Conservation (phyloP, 2,888 invertebrate species). For the Clivina fossor region DNA sequence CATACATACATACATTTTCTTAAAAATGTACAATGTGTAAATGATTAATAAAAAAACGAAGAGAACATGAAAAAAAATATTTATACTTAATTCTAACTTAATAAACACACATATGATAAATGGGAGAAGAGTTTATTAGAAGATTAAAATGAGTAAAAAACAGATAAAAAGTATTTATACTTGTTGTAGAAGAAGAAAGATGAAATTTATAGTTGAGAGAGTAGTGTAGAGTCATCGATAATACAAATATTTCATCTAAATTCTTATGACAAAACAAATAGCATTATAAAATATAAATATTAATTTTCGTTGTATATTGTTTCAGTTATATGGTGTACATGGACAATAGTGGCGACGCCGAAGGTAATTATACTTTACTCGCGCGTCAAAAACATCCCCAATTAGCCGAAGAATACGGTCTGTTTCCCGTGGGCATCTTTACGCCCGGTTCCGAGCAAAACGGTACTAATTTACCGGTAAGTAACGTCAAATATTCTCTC, state of each 20-base stretch:
- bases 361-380: constrained; percentile 90
- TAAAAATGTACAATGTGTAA: too few species aligned
- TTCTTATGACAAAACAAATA: too few species aligned
- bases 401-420: constrained; percentile 60
- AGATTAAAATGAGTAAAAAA: too few species aligned
- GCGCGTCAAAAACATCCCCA: constrained; percentile 57
- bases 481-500: constrained; percentile 45
- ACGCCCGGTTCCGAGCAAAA: constrained; percentile 55
- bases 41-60: too few species aligned
- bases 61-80: too few species aligned
- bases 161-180: neutral
- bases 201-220: too few species aligned
- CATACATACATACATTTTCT: too few species aligned
- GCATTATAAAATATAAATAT: constrained; percentile 20
- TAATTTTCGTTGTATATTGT: constrained; percentile 27
- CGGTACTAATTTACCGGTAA: constrained; percentile 73
- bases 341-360: constrained; percentile 89
- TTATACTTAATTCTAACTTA: too few species aligned
- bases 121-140: too few species aligned
- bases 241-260: neutral
- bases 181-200: neutral
- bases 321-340: constrained; percentile 88
- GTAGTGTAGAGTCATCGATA: neutral
- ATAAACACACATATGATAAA: too few species aligned
- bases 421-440: constrained; percentile 80